A percentile compares a stretch with the other conserved stretches of the same genome.
Evolutionary conservation across 2,113 vertebrate genomes (phyloP).

Genomic region (Callopanchax toddi): DNA sequence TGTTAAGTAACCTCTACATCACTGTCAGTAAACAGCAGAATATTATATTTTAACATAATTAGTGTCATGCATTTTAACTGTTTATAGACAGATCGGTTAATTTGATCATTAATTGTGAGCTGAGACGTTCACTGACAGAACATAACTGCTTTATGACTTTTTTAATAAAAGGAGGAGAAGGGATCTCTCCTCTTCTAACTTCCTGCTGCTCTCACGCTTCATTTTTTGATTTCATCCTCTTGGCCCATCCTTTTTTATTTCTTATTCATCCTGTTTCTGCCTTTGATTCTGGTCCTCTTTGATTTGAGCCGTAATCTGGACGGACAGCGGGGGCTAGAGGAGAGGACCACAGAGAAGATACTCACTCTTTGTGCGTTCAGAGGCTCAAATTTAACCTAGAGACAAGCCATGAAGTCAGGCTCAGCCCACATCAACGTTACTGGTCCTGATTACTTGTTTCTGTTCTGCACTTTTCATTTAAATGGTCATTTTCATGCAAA

Average conservation of each 20-base stretch:
- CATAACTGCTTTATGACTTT: not conserved
- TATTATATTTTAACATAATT: not conserved
- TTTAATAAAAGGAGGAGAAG: not conserved
- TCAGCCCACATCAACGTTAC: not conserved
- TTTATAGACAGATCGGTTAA: not conserved
- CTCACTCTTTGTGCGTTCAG: not conserved
- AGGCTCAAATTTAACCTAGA: too few species aligned
- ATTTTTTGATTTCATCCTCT: constrained; percentile 21
- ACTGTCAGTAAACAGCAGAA: not conserved
- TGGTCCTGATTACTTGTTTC: not conserved
- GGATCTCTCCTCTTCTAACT: not conserved
- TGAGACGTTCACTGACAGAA: too few species aligned
- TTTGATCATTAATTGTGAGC: not conserved
- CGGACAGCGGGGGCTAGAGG: not conserved
- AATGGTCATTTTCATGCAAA: too few species aligned
- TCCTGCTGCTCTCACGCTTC: not conserved
- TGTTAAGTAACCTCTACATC: not conserved
- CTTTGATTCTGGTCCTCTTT: constrained; percentile 39
- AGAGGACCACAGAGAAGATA: not conserved
- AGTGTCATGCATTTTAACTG: not conserved
- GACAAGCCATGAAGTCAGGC: not conserved
- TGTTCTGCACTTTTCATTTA: not conserved
- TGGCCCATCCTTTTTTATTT: constrained; percentile 24
- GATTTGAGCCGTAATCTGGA: constrained; percentile 27
- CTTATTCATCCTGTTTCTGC: constrained; percentile 28